A percentile compares a stretch with the other conserved stretches of the same genome.
Conservation (phyloP, 2,797 vertebrate genomes). For the Notolabrus celidotus region DNA sequence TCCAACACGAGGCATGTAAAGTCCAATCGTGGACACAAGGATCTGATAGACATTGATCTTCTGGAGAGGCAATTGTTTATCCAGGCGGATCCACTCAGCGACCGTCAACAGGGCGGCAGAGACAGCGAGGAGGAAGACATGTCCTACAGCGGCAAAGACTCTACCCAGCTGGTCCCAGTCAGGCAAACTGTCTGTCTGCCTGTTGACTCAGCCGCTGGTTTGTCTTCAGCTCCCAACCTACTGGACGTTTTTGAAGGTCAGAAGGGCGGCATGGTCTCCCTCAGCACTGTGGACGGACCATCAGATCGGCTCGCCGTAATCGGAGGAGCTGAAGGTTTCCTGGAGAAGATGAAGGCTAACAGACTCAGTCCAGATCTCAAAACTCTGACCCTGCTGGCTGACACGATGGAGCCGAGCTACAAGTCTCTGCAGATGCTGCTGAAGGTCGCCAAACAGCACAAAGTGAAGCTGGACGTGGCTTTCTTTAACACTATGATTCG, state of each 20-base stretch:
- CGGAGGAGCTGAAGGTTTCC: conserved; percentile 88
- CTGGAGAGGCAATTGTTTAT: conserved; percentile 87
- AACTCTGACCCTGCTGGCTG: conserved; percentile 91
- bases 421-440: conserved; percentile 84
- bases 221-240: conserved; percentile 83
- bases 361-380: conserved; percentile 85
- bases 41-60: conserved; percentile 81
- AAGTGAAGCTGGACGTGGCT: conserved; percentile 86
- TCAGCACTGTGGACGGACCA: conserved; percentile 79
- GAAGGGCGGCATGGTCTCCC: conserved; percentile 77
- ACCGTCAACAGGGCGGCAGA: background rate
- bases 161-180: conserved; percentile 44
- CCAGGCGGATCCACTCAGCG: conserved; percentile 40
- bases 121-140: background rate
- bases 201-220: background rate
- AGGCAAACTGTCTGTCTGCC: conserved; percentile 18
- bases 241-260: conserved; percentile 82
- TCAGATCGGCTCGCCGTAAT: conserved; percentile 88
- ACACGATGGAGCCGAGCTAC: conserved; percentile 83
- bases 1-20: conserved; percentile 26
- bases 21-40: background rate
- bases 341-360: conserved; percentile 88
- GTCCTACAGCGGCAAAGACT: conserved; percentile 5
- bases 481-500: conserved; percentile 93
- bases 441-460: conserved; percentile 76